Base-by-base conservation (phyloP, 2,888 invertebrate genomes). In the Silvanus unidentatus region DNA sequence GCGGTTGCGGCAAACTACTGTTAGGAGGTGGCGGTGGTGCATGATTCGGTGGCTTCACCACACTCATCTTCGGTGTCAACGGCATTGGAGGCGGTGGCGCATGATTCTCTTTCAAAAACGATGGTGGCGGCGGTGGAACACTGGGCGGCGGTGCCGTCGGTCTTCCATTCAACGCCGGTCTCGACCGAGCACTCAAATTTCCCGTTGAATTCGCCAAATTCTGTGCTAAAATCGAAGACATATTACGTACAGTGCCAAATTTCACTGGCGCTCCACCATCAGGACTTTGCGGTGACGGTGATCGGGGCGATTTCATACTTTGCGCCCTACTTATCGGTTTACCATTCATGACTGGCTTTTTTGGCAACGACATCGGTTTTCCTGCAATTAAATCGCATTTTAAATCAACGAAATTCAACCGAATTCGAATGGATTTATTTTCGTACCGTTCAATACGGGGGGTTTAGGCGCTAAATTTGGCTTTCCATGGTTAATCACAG, bases 401-500 rank as follows among this genome's bases (percentile, higher is more conserved):
- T 3, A 22, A 16, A 1, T 32, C n/a, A 32, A 32, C n/a, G n/a
- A 32, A 8, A 4, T 32, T 32, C 10, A 32, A n/a, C n/a, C n/a
- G n/a, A n/a, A 39, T 10, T 43, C 4, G 11, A 32, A 32, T 32
- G 28, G 10, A 28, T 32, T 5, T 12, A n/a, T 32, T 12, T 12
- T 32, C 54, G 63, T 63, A 65, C 70, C 64, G 44, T 75, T 72
- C 38, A 78, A 57, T 55, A 75, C 74, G 6, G 89, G 88, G 14
- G 91, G 91, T 70, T 88, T 89, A 1, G 91, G 91, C 16, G 90
- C 90, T 54, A 90, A 71, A 69, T 86, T 80, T 14, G 89, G 90
- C 71, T 91, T 92, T 41, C 88, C 88, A 73, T 82, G 80, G 63
- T 77, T 62, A 68, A 75, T 71, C 34, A 78, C 65, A 45, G 77